Conservation (phyloP, 2,797 vertebrate species). For the Sebastes hubbsi region DNA sequence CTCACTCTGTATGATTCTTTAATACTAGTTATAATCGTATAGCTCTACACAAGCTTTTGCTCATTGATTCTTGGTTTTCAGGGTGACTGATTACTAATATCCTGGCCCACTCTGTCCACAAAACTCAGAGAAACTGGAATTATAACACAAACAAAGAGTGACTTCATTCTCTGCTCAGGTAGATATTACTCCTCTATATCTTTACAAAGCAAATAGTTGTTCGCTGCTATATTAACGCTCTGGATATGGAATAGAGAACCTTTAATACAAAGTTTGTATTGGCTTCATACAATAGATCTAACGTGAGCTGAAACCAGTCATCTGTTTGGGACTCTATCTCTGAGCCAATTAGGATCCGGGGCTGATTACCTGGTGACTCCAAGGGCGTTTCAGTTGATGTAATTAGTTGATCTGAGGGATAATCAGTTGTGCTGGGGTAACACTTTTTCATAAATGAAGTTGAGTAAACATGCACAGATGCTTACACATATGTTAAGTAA, state of each 20-base stretch:
- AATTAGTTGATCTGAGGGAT: constrained; percentile 22
- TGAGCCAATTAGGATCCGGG: constrained; percentile 13
- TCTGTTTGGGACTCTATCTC: constrained; percentile 5
- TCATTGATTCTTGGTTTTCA: not conserved
- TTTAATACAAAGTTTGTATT: not conserved
- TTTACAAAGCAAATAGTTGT: not conserved
- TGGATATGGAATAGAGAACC: accelerated
- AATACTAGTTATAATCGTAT: not conserved
- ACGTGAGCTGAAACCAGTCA: not conserved
- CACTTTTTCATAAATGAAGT: constrained; percentile 35
- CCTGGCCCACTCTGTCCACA: no score
- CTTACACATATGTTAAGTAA: constrained; percentile 41
- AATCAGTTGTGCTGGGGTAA: constrained; percentile 22
- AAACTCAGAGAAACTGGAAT: no score
- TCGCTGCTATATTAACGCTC: accelerated
- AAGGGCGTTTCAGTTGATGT: constrained; percentile 9
- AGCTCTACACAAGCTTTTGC: not conserved
- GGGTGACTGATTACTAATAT: not conserved
- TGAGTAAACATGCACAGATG: constrained; percentile 42
- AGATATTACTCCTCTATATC: not conserved
- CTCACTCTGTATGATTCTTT: not conserved
- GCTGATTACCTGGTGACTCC: not conserved
- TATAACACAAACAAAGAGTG: no score
- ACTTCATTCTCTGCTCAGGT: not conserved
- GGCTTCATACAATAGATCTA: not conserved